Conservation (phyloP, 2,888 invertebrate species). For the Drosophila acutilabella region DNA sequence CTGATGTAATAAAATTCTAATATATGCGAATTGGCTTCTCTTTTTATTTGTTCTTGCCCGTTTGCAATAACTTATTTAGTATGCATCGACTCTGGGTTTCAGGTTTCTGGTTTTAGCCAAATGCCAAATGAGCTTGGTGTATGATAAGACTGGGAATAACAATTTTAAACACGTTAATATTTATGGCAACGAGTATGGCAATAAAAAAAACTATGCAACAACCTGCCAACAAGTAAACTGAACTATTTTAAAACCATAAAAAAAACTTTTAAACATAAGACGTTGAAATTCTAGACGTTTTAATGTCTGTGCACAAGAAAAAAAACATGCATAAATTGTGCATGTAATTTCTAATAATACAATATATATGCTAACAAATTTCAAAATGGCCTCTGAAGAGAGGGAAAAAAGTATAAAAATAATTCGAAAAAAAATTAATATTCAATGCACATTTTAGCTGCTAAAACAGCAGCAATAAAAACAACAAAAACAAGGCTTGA, state of each 20-base stretch:
- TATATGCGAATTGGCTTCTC: conserved; percentile 46
- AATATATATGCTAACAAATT: conserved; percentile 37
- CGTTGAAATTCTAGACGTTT: background rate
- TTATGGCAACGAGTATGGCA: conserved; percentile 29
- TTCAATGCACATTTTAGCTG: conserved; percentile 70
- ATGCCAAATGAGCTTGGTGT: conserved; percentile 38
- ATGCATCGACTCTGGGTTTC: conserved; percentile 36
- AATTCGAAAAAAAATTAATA: conserved; percentile 55
- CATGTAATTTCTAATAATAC: conserved; percentile 24
- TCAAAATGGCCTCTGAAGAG: conserved; percentile 64
- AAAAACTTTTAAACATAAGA: background rate
- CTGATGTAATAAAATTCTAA: conserved; percentile 64
- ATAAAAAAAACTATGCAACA: background rate
- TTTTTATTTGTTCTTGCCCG: conserved; percentile 27
- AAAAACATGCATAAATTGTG: conserved; percentile 3
- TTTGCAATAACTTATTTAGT: conserved; percentile 51
- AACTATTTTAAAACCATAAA: conserved; percentile 1
- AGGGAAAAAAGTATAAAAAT: too few relatives aligned
- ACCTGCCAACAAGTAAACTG: background rate
- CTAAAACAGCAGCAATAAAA: conserved; percentile 44
- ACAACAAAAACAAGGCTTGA: conserved; percentile 33
- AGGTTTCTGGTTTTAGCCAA: conserved; percentile 50
- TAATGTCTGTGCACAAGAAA: conserved; percentile 27
- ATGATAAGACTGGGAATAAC: conserved; percentile 36
- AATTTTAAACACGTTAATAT: conserved; percentile 18